A percentile compares a stretch with the other conserved stretches of the same genome.
Evolutionary conservation across 2,888 invertebrate genomes (phyloP).

Genomic region (Thymelicus sylvestris): DNA sequence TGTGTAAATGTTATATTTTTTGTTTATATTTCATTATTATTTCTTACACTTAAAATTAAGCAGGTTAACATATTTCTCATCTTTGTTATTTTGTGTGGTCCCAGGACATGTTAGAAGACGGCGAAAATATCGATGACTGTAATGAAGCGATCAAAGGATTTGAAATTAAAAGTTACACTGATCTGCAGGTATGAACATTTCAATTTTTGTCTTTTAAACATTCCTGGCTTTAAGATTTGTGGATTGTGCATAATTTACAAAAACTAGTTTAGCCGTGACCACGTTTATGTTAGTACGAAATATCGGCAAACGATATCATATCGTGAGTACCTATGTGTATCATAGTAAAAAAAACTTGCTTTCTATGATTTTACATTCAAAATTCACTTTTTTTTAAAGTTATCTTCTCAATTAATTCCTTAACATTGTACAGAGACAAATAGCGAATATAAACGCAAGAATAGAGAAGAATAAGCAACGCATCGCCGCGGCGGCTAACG

Average conservation of each 20-base stretch:
- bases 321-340: too few relatives aligned
- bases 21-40: neutral
- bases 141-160: slow-evolving; percentile 90
- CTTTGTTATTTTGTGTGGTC: slow-evolving; percentile 1
- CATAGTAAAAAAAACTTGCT: too few relatives aligned
- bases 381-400: neutral
- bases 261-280: too few relatives aligned
- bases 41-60: neutral
- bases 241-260: too few relatives aligned
- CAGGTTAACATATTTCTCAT: neutral
- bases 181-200: slow-evolving; percentile 87
- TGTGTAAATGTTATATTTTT: too few relatives aligned
- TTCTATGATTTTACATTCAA: too few relatives aligned
- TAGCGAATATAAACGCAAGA: slow-evolving; percentile 87
- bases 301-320: too few relatives aligned
- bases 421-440: slow-evolving; percentile 70
- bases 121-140: slow-evolving; percentile 88
- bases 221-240: too few relatives aligned
- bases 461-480: slow-evolving; percentile 92
- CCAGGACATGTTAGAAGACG: slow-evolving; percentile 87
- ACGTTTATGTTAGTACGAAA: too few relatives aligned
- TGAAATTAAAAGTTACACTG: slow-evolving; percentile 90
- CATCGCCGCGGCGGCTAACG: slow-evolving; percentile 88
- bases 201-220: neutral
- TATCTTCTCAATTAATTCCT: neutral